Percentiles rank a stretch among this genome's conserved stretches.
Conservation (phyloP, 2,113 vertebrate species). For the Pollachius pollachius region DNA sequence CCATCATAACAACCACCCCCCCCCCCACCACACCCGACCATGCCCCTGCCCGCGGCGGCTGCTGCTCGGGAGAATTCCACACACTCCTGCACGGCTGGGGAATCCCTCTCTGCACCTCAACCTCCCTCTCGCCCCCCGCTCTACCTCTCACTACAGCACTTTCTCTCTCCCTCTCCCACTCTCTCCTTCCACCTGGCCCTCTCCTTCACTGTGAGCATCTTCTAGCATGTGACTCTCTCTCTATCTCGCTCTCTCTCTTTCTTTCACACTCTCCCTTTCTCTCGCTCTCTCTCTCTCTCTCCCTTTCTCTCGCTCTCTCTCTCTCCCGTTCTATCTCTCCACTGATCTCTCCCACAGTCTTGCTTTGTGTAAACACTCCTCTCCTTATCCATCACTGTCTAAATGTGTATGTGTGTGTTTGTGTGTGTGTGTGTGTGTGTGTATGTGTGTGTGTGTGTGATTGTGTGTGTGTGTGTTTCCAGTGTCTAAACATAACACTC, state of each 20-base stretch:
- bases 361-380: conserved; percentile 13
- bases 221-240: neutral
- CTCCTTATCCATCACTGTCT: conserved; percentile 41
- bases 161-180: conserved; percentile 4
- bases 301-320: neutral
- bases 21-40: no score
- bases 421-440: no score
- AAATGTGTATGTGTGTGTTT: conserved; percentile 21
- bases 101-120: conserved; percentile 33
- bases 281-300: no score
- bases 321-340: conserved; percentile 9
- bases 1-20: no score
- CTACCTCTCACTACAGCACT: conserved; percentile 21
- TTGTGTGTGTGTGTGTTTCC: conserved; percentile 4
- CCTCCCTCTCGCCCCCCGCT: neutral
- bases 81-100: conserved; percentile 44
- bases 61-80: conserved; percentile 54
- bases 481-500: conserved; percentile 41
- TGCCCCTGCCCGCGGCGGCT: no score
- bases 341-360: conserved; percentile 34
- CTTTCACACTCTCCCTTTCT: neutral
- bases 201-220: conserved; percentile 40
- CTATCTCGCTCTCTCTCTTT: neutral
- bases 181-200: conserved; percentile 4
- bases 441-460: no score